Base-by-base conservation (phyloP, 2,113 vertebrate genomes). In the human region DNA sequence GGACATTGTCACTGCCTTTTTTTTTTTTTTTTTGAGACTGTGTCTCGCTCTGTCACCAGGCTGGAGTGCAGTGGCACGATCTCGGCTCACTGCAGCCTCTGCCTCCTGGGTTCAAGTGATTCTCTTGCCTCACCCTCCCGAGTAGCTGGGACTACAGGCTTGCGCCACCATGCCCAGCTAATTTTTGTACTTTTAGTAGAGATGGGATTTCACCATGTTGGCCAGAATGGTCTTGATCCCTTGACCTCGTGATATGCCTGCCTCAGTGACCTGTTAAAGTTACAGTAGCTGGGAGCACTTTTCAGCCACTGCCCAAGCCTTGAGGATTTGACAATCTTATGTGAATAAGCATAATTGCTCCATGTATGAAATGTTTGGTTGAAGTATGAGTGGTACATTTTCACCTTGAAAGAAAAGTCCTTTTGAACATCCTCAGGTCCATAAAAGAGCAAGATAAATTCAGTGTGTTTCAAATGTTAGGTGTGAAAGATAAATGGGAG, bases 361-460 rank as follows among this genome's bases (percentile, higher is more conserved):
- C 84, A 90, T 40, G 70, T 83, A 78, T 43, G 78, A 92, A 83
- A 70, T 61, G 17, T 73, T 59, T 95, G 27, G 9, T 85, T 95
- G 79, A 90, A 75, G 35, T 80, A 38, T 20, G 3, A 95, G 13
- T 61, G 80, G 89, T 35, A 70, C 7, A 38, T 90, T 93, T 94
- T 97, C 38, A 72, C 68, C 48, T 93, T 79, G 73, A 89, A 89
- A 66, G 72, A 82, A 59, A 85, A 85, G 38, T 59, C 72, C n/a
- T 55, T 80, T 57, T 90, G 50, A 92, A 38, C 17, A 70, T 80
- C 27, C 86, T 30, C 30, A 75, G 52, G 79, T 64, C 16, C 72
- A 23, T 38, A 40, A 70, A 68, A 86, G 10, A 50, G 52, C 35
- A 79, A 90, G 55, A 68, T 88, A 57, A 83, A 90, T 40, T 73